phyloP scores from a whole-genome alignment of 2,113 vertebrate species.

The Picathartes gymnocephalus region DNA sequence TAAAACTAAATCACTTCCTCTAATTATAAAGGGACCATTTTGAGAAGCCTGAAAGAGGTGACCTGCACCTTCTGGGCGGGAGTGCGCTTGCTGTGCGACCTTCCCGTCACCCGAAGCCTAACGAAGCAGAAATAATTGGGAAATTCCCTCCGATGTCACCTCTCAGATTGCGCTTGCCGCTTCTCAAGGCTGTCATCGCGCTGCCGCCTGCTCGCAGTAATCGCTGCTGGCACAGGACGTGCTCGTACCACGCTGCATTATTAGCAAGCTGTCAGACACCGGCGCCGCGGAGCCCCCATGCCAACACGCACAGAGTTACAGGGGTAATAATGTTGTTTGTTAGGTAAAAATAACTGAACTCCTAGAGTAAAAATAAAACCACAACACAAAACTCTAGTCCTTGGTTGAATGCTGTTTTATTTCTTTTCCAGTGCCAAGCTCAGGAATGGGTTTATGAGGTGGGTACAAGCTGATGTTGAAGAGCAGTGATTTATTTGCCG shows the following conservation, averaged over 20 bases:
- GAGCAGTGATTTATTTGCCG: not conserved
- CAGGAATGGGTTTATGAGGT: not conserved
- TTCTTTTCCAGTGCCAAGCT: not conserved
- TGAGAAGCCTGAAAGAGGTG: not conserved
- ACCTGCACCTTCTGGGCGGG: not conserved
- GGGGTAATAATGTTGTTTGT: not conserved
- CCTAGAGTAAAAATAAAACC: not conserved
- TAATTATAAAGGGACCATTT: not conserved
- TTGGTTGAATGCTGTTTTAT: not conserved
- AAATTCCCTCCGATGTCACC: conserved; percentile 21
- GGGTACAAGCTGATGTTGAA: not conserved
- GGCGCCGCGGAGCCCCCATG: not conserved
- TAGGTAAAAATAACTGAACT: conserved; percentile 49
- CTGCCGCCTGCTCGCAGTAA: conserved; percentile 9
- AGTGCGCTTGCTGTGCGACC: not conserved
- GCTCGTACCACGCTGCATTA: conserved; percentile 31
- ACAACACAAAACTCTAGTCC: not conserved
- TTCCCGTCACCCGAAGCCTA: not conserved
- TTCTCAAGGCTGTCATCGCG: conserved; percentile 45
- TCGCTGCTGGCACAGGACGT: conserved; percentile 36
- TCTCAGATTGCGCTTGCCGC: not conserved
- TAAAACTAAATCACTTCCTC: not conserved
- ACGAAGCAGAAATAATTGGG: conserved; percentile 34
- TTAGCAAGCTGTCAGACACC: conserved; percentile 64
- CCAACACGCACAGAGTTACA: not conserved